These are phyloP conservation scores for Amaurobius ferox DNA, from an alignment of 2,888 invertebrate species.

Conservation along the genomic window DNA sequence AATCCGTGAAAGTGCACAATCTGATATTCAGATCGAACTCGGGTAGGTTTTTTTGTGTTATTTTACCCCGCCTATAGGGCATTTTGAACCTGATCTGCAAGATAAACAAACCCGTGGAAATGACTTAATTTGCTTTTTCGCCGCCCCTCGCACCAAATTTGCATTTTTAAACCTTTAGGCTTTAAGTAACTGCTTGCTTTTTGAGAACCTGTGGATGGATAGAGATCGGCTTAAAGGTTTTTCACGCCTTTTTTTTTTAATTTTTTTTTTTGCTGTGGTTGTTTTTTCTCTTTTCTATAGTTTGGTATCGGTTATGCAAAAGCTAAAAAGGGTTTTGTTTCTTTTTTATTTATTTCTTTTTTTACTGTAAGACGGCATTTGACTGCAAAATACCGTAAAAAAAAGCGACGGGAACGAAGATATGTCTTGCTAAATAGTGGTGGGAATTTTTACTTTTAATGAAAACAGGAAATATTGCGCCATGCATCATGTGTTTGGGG, in stretches of 20 bases:
- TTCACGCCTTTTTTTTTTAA: slow-evolving; percentile 25
- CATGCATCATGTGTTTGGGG: background rate
- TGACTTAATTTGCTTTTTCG: slow-evolving; percentile 71
- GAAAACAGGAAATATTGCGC: slow-evolving; percentile 43
- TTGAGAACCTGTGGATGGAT: slow-evolving; percentile 66
- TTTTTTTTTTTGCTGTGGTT: slow-evolving; percentile 5
- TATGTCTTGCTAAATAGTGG: slow-evolving; percentile 33
- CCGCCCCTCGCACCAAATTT: slow-evolving; percentile 49
- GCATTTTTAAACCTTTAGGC: slow-evolving; percentile 71
- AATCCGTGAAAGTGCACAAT: slow-evolving; percentile 68
- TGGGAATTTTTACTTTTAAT: slow-evolving; percentile 30
- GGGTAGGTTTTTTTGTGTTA: slow-evolving; percentile 30
- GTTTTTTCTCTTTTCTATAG: slow-evolving; percentile 18
- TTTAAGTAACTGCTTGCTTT: slow-evolving; percentile 70
- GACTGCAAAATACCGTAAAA: slow-evolving; percentile 43
- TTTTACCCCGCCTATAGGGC: slow-evolving; percentile 14
- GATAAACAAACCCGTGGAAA: slow-evolving; percentile 69
- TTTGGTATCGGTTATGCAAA: slow-evolving; percentile 39
- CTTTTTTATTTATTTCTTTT: slow-evolving; percentile 18
- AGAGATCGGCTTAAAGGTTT: slow-evolving; percentile 61
- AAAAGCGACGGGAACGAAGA: slow-evolving; percentile 17
- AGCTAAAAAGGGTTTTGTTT: slow-evolving; percentile 25
- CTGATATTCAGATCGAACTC: slow-evolving; percentile 66
- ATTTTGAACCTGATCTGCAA: slow-evolving; percentile 60
- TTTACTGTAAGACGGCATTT: slow-evolving; percentile 16